These are phyloP conservation scores for Pomatorhinus ruficollis DNA, from an alignment of 2,113 vertebrate species.

Conservation along the genomic window DNA sequence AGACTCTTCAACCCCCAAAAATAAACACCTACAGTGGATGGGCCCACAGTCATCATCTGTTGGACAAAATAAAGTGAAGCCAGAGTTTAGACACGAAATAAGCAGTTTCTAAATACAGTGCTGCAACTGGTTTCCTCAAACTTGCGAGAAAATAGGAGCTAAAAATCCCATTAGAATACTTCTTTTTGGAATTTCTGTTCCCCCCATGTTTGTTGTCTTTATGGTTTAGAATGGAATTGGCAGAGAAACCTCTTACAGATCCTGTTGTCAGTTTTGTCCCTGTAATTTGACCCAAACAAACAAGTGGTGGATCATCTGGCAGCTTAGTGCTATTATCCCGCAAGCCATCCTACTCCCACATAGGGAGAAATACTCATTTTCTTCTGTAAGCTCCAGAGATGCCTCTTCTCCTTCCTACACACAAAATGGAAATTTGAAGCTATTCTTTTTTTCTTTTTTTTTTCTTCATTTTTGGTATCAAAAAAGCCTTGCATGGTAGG, in stretches of 20 bases:
- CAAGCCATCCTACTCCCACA: not conserved
- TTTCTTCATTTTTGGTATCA: not conserved
- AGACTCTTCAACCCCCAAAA: not conserved
- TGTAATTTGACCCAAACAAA: not conserved
- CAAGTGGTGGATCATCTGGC: not conserved
- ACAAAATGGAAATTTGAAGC: not conserved
- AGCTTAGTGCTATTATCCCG: not conserved
- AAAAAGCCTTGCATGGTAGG: not conserved
- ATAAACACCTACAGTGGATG: not conserved
- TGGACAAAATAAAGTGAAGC: not conserved
- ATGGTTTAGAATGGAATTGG: not conserved
- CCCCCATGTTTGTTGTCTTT: accelerated
- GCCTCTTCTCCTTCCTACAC: not conserved
- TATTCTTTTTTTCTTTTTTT: not conserved
- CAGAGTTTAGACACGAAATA: not conserved
- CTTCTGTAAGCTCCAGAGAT: not conserved
- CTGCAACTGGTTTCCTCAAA: not conserved
- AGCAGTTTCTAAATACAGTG: not conserved
- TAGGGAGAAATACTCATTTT: not conserved
- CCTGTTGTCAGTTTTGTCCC: not conserved
- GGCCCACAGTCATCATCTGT: not conserved
- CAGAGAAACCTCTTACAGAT: not conserved
- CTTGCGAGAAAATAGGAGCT: not conserved
- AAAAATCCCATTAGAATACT: not conserved
- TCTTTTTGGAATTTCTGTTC: not conserved